A percentile compares a stretch with the other conserved stretches of the same genome.
These are phyloP conservation scores for Gymnogyps californianus DNA, from an alignment of 2,113 vertebrate genomes.

Conservation along the genomic window DNA sequence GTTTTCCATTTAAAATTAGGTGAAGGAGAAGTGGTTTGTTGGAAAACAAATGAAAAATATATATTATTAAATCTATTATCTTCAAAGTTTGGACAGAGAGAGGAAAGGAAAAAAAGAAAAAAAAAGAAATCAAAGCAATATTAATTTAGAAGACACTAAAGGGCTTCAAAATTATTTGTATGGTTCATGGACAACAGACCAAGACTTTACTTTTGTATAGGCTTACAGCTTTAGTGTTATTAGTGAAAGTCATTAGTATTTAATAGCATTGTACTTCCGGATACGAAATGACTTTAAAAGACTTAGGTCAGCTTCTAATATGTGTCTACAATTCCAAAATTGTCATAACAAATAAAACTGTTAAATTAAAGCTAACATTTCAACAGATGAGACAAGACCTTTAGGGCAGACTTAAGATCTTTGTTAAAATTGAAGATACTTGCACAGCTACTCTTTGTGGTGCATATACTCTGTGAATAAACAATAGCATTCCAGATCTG, in stretches of 20 bases:
- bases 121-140: background rate
- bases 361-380: background rate
- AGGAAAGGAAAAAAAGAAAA: background rate
- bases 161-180: background rate
- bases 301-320: background rate
- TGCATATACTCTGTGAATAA: background rate
- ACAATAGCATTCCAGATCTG: background rate
- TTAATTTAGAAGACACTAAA: background rate
- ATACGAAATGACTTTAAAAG: background rate
- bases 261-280: background rate
- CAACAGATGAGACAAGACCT: background rate
- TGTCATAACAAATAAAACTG: background rate
- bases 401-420: background rate
- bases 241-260: background rate
- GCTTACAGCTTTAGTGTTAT: background rate
- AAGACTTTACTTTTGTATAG: background rate
- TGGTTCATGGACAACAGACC: background rate
- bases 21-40: background rate
- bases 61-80: background rate
- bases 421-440: background rate
- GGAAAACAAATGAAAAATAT: background rate
- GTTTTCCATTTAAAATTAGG: background rate
- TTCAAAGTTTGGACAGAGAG: background rate
- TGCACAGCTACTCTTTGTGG: background rate
- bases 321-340: background rate